Percentiles rank a stretch among this genome's conserved stretches.
Conservation (phyloP, 2,113 vertebrate genomes). For the Ptilorrhoa leucosticta region DNA sequence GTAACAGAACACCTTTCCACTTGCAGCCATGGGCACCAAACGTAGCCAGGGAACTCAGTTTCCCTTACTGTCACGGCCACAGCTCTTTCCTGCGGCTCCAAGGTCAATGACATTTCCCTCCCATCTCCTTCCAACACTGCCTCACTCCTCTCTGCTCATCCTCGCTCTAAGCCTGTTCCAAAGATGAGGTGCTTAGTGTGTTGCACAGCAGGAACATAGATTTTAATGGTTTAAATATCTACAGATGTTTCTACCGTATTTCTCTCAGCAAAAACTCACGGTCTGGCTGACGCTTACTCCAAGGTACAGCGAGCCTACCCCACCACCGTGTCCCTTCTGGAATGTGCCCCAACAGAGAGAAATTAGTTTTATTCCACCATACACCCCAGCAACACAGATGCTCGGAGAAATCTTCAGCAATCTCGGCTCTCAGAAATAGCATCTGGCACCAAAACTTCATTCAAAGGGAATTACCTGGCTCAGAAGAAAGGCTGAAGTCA, state of each 20-base stretch:
- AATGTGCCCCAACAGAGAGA: accelerated
- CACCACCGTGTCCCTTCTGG: not conserved
- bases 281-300: not conserved
- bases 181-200: not conserved
- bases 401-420: not conserved
- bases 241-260: not conserved
- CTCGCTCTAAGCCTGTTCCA: not conserved
- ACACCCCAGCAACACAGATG: not conserved
- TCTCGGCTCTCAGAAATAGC: not conserved
- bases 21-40: not conserved
- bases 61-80: accelerated
- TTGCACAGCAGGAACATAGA: not conserved
- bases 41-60: not conserved
- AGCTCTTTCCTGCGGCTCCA: not conserved
- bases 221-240: not conserved
- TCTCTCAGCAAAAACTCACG: not conserved
- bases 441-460: not conserved
- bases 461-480: not conserved
- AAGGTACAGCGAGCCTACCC: accelerated
- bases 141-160: not conserved
- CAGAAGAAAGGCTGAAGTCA: not conserved
- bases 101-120: not conserved
- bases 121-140: not conserved
- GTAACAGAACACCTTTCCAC: not conserved
- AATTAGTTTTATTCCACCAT: not conserved